Base-by-base conservation (phyloP, 2,888 invertebrate genomes). In the Halictus ligatus region DNA sequence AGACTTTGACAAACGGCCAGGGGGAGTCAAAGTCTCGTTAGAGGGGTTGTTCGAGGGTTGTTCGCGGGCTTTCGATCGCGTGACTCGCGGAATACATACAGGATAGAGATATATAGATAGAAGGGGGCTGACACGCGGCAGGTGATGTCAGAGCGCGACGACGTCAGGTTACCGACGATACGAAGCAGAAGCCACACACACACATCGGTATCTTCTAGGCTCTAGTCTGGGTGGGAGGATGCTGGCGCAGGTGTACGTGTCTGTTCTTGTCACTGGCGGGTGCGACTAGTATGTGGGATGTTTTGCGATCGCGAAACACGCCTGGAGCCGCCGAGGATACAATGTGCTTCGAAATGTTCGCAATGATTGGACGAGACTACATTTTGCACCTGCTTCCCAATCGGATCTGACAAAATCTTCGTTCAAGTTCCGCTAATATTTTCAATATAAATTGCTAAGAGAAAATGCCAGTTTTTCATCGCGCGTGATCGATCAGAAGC, bases 141-240 rank as follows among this genome's bases (percentile, higher is more conserved):
- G 35, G 83, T 25, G 75, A 75, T 64, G 29, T 64, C 71, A 54
- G 80, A 84, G 81, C 69, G 75, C 67, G 81, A 83, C 84, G 69
- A 69, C 8, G 21, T 21, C 69, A 12, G n/a, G n/a, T 58, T 58
- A 67, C 84, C 75, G 64, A 64, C 67, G 84, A 89, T 78, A 83
- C 82, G 84, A 89, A 89, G 89, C 87, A 81, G 73, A 86, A 89
- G 84, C 84, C 85, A 88, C 83, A 89, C 83, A 81, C 83, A 81
- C 82, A 88, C 78, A 87, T 83, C 60, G 79, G 72, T 75, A 82
- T 82, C 84, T 74, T 81, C 83, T 77, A 84, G 84, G 75, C 60
- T 48, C 82, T 75, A 80, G 75, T 77, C 75, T 25, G 76, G 81
- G 46, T 73, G 69, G 71, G 64, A 76, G 15, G 5, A 81, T 64